Conservation (phyloP, 1,140 invertebrate species). For the Macrobrachium nipponense region DNA sequence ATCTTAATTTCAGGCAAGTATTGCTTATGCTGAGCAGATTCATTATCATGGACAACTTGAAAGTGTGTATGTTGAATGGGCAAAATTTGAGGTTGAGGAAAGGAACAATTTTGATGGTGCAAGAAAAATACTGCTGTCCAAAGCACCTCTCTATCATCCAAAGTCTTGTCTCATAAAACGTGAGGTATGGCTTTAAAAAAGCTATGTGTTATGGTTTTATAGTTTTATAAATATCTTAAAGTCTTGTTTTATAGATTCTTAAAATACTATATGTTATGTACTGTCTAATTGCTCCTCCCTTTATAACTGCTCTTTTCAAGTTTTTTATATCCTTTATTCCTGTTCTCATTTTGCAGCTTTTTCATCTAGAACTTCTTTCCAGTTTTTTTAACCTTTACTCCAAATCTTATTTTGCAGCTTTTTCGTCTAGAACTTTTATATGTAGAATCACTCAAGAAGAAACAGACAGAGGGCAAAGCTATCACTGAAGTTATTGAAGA, state of each 20-base stretch:
- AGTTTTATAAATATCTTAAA: background rate
- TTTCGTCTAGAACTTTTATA: slow-evolving; percentile 44
- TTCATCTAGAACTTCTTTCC: slow-evolving; percentile 28
- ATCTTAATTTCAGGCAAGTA: slow-evolving; percentile 17
- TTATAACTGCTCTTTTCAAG: background rate
- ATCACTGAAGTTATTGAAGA: slow-evolving; percentile 35
- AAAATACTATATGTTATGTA: too few relatives aligned
- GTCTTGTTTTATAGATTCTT: background rate
- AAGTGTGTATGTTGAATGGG: slow-evolving; percentile 46
- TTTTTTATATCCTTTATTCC: background rate
- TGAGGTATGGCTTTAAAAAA: slow-evolving; percentile 25
- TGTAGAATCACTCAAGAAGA: slow-evolving; percentile 39
- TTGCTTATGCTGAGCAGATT: slow-evolving; percentile 21
- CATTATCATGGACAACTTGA: slow-evolving; percentile 24
- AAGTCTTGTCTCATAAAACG: slow-evolving; percentile 35
- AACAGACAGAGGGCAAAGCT: slow-evolving; percentile 17
- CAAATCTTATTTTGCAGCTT: slow-evolving; percentile 16
- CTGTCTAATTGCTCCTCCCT: background rate
- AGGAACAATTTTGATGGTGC: slow-evolving; percentile 41
- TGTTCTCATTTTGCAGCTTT: slow-evolving; percentile 24
- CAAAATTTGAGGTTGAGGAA: slow-evolving; percentile 43
- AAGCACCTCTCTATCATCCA: slow-evolving; percentile 35
- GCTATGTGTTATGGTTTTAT: background rate
- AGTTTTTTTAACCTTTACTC: background rate
- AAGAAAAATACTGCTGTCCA: slow-evolving; percentile 32